Percentiles rank a stretch among this genome's conserved stretches.
These are phyloP conservation scores for Rotaria magnacalcarata DNA, from an alignment of 2,888 invertebrate species.

Conservation along the genomic window DNA sequence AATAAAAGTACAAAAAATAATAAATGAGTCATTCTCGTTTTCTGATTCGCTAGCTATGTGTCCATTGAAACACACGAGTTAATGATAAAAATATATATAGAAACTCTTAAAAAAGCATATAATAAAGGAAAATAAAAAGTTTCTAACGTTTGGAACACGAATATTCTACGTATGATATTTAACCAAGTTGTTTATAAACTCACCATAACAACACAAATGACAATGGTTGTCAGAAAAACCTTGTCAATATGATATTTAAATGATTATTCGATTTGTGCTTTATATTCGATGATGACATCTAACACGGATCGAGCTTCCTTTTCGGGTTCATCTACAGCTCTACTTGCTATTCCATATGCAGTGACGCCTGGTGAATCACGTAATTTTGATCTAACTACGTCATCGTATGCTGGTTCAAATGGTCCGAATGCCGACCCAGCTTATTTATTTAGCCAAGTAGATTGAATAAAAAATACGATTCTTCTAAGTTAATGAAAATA, in stretches of 20 bases:
- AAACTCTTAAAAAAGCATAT: not conserved
- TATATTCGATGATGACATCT: not conserved
- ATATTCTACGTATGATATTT: too few relatives aligned
- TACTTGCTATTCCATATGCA: not conserved
- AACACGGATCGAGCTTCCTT: not conserved
- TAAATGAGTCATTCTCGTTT: not conserved
- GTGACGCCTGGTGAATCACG: not conserved
- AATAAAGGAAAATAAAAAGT: not conserved
- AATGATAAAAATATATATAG: not conserved
- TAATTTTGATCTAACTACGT: slow-evolving; percentile 25
- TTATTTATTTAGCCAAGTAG: not conserved
- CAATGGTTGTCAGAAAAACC: not conserved
- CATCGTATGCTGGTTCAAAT: not conserved
- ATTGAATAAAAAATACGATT: not conserved
- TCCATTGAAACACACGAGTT: not conserved
- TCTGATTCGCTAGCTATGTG: not conserved
- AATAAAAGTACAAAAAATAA: not conserved
- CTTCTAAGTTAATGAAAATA: not conserved
- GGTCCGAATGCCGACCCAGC: not conserved
- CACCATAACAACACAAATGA: not conserved
- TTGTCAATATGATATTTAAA: not conserved
- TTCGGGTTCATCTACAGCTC: not conserved
- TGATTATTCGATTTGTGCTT: not conserved
- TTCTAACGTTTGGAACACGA: not conserved
- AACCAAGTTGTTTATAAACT: not conserved